A percentile compares a stretch with the other conserved stretches of the same genome.
Conservation (phyloP, 2,113 vertebrate species). For the Clarias magur region DNA sequence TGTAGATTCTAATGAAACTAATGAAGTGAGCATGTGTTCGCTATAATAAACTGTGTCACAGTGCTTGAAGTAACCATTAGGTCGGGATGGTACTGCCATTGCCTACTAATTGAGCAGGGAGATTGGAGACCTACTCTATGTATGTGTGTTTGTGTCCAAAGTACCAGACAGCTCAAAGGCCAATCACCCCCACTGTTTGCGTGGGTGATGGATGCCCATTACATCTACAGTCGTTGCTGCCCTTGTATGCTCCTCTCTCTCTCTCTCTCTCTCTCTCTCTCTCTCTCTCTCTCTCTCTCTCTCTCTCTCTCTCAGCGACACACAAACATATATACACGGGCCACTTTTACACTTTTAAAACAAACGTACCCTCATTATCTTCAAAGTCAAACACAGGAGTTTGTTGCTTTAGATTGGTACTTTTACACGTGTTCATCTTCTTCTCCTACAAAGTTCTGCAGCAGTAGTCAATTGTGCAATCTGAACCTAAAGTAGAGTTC, state of each 20-base stretch:
- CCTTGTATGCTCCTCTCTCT: constrained; percentile 51
- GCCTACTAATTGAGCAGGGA: constrained; percentile 55
- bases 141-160: constrained; percentile 50
- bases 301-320: constrained; percentile 24
- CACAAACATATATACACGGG: constrained; percentile 56
- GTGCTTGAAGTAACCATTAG: constrained; percentile 60
- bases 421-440: constrained; percentile 28
- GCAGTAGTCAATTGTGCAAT: constrained; percentile 12
- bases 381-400: constrained; percentile 9
- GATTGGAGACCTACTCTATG: constrained; percentile 44
- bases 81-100: constrained; percentile 46
- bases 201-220: constrained; percentile 58
- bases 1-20: constrained; percentile 44
- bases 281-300: neutral
- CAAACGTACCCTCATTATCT: constrained; percentile 49
- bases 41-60: constrained; percentile 53
- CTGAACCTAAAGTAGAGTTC: constrained; percentile 8
- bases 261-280: too few species aligned
- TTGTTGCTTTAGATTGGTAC: constrained; percentile 42
- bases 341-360: constrained; percentile 31
- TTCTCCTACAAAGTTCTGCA: neutral
- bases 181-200: constrained; percentile 44
- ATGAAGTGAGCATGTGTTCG: constrained; percentile 37
- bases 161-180: constrained; percentile 38
- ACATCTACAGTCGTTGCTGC: constrained; percentile 46